These are phyloP conservation scores for Anabas testudineus DNA, from an alignment of 2,797 vertebrate genomes.

Conservation along the genomic window DNA sequence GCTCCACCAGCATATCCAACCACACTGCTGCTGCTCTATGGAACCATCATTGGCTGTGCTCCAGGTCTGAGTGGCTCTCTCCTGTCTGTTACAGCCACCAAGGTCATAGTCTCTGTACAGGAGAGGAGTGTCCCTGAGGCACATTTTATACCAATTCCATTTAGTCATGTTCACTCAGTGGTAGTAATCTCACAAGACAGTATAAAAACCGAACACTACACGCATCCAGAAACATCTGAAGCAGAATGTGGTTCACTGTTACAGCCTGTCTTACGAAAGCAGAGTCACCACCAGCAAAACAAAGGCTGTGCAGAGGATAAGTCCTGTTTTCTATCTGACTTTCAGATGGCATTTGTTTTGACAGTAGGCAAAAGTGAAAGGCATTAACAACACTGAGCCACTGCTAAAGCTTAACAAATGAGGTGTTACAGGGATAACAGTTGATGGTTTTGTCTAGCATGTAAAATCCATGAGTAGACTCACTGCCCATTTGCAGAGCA, in stretches of 20 bases:
- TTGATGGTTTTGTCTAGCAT: constrained; percentile 15
- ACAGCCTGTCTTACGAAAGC: constrained; percentile 1
- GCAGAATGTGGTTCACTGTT: not conserved
- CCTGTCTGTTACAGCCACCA: constrained; percentile 5
- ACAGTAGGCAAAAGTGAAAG: constrained; percentile 28
- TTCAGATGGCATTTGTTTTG: constrained; percentile 49
- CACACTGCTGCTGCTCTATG: not conserved
- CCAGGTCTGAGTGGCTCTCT: constrained; percentile 11
- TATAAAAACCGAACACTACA: constrained; percentile 17
- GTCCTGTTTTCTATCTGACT: constrained; percentile 33
- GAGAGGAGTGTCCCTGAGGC: constrained; percentile 18
- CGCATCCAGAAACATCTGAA: constrained; percentile 17
- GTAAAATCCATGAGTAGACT: constrained; percentile 11
- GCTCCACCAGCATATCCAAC: not conserved
- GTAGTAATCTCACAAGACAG: constrained; percentile 8
- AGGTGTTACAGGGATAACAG: constrained; percentile 13
- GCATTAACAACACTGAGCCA: constrained; percentile 33
- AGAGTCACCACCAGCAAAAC: constrained; percentile 7
- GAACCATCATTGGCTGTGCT: constrained; percentile 7
- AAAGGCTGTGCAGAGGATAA: constrained; percentile 26
- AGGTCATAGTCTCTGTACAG: not conserved
- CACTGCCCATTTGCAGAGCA: not conserved
- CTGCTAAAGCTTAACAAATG: constrained; percentile 42
- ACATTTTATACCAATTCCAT: constrained; percentile 22
- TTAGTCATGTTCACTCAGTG: constrained; percentile 29